Evolutionary conservation across 92 coral and sea anemone genomes (phyloP).

Genomic region (Phymanthus crucifer): DNA sequence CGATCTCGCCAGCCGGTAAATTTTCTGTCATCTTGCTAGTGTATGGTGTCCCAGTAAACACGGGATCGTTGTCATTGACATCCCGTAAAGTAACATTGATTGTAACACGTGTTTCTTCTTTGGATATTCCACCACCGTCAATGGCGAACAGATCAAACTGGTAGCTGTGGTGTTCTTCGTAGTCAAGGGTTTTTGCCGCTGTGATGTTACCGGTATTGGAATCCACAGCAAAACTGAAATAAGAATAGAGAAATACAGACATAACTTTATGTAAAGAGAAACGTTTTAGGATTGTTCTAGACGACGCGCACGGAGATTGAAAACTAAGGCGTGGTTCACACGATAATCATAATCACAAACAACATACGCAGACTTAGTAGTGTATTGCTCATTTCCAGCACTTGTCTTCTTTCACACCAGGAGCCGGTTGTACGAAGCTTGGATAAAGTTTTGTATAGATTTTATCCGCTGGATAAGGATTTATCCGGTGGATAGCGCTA

Average conservation of each 20-base stretch:
- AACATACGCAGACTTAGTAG: too few species aligned
- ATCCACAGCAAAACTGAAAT: conserved; percentile 69
- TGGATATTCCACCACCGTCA: conserved; percentile 85
- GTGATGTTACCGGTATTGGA: conserved; percentile 68
- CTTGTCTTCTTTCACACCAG: too few species aligned
- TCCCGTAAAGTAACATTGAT: conserved; percentile 58
- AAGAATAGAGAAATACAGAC: background rate
- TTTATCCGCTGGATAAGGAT: too few species aligned
- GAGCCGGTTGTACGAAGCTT: too few species aligned
- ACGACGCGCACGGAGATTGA: too few species aligned
- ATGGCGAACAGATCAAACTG: conserved; percentile 67
- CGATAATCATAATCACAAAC: too few species aligned
- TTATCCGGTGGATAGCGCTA: too few species aligned
- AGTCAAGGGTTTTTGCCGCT: conserved; percentile 67
- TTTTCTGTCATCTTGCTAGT: conserved; percentile 61
- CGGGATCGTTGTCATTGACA: conserved; percentile 79
- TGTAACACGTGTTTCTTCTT: conserved; percentile 45
- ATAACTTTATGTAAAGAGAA: too few species aligned
- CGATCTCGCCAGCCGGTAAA: conserved; percentile 27
- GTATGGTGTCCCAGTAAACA: conserved; percentile 58
- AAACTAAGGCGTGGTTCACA: background rate
- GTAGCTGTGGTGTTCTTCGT: conserved; percentile 52
- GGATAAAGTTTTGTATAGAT: too few species aligned
- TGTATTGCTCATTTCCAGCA: too few species aligned
- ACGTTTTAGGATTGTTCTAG: too few species aligned